A percentile compares a stretch with the other conserved stretches of the same genome.
phyloP scores from a whole-genome alignment of 2,797 vertebrate genomes.

The Pangasius mekongensis region DNA sequence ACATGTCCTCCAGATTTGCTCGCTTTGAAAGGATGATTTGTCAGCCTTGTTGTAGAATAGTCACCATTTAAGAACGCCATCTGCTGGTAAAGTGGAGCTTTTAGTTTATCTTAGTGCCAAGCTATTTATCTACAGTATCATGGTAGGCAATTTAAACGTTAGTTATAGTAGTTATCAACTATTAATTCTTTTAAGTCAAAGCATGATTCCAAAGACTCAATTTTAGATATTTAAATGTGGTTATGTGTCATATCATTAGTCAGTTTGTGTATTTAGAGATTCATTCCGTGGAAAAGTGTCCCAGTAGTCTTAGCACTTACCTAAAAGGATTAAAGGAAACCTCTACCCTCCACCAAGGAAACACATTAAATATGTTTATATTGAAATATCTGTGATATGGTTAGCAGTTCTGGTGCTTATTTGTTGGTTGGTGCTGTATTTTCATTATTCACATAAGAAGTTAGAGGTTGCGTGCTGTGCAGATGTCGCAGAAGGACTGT shows the following conservation, averaged over 20 bases:
- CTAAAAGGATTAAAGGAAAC: neutral
- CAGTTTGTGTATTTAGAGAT: neutral
- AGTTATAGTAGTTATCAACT: neutral
- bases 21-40: neutral
- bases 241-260: neutral
- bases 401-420: neutral
- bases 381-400: neutral
- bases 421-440: neutral
- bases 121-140: neutral
- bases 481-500: neutral
- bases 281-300: neutral
- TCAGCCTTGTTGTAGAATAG: neutral
- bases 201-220: neutral
- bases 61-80: neutral
- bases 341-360: neutral
- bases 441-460: neutral
- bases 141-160: neutral
- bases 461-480: neutral
- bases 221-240: neutral
- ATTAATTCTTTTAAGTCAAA: neutral
- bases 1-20: neutral
- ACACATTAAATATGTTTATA: neutral
- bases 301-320: neutral
- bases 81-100: slow-evolving; percentile 8
- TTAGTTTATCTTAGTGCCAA: neutral